Evolutionary conservation across 37 sponge, comb jelly and placozoan genomes (phyloP).

Genomic region (Chondrosia reniformis): DNA sequence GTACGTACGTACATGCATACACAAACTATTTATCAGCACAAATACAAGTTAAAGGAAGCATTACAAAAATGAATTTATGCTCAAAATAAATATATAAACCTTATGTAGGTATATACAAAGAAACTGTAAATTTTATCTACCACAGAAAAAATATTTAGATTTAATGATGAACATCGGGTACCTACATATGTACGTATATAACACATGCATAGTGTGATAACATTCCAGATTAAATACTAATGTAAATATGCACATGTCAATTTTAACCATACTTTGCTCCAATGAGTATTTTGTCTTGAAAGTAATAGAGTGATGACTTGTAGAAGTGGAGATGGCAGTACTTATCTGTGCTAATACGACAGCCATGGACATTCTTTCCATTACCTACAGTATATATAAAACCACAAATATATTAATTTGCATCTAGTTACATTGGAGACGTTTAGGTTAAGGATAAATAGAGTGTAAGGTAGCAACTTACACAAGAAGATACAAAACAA

Average conservation of each 20-base stretch:
- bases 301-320: background rate
- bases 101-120: too few relatives aligned
- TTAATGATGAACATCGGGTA: background rate
- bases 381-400: background rate
- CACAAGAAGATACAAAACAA: too few relatives aligned
- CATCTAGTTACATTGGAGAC: too few relatives aligned
- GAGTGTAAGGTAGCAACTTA: too few relatives aligned
- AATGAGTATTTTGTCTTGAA: constrained; percentile 1
- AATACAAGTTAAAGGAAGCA: too few relatives aligned
- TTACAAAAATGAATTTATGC: too few relatives aligned
- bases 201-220: background rate
- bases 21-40: too few relatives aligned
- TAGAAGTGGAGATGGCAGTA: constrained; percentile 15
- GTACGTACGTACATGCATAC: background rate
- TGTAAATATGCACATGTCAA: background rate
- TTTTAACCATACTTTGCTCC: constrained; percentile 7
- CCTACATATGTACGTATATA: background rate
- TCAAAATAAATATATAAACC: too few relatives aligned
- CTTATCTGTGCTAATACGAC: background rate
- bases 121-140: too few relatives aligned
- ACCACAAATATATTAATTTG: too few relatives aligned
- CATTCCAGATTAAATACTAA: too few relatives aligned
- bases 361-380: background rate
- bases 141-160: background rate
- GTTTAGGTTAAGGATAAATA: too few relatives aligned